Base-by-base conservation (phyloP, 1,140 invertebrate species). In the Anastrepha obliqua region DNA sequence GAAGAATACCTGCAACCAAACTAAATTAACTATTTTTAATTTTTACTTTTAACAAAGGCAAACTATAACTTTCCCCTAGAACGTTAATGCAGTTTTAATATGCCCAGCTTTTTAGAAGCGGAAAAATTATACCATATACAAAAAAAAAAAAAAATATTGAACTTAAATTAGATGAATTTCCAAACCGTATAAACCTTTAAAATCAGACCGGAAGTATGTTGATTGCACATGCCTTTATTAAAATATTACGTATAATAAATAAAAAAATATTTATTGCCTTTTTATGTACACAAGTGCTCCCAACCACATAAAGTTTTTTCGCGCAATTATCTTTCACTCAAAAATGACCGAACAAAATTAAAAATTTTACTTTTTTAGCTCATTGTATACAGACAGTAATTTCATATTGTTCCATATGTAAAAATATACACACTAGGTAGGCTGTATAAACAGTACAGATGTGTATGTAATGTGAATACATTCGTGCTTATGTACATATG, bases 121-220 rank as follows among this genome's bases (percentile, higher is more conserved):
- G 29, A 29, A 29, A 29, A 29, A 29, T 29, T 29, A 29, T 29
- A 29, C 29, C 29, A 29, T 29, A 29, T 29, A 1, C 29, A 29
- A 29, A 29, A 29, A 29, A 29, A 29, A 29, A 29, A 29, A 29
- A 29, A n/a, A n/a, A n/a, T n/a, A 29, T 29, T 1, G 29, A 29
- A 29, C 29, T 29, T 29, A 58, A 8, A 67, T 67, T 67, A 67
- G 39, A 5, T 13, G 11, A 67, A 42, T 67, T 13, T 20, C 20
- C 65, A 39, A 39, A 67, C 20, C 65, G 29, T 67, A 13, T 67
- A 42, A 15, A 51, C 3, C 44, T 44, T 47, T 17, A 74, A 47
- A 74, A 51, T 51, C n/a, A 74, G 39, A 74, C 70, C 70, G 70
- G 70, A 74, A 74, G 44, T 74, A 4, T n/a, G 70, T 17, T 74